Base-by-base conservation (phyloP, 1,140 invertebrate genomes). In the Rhysida immarginata region DNA sequence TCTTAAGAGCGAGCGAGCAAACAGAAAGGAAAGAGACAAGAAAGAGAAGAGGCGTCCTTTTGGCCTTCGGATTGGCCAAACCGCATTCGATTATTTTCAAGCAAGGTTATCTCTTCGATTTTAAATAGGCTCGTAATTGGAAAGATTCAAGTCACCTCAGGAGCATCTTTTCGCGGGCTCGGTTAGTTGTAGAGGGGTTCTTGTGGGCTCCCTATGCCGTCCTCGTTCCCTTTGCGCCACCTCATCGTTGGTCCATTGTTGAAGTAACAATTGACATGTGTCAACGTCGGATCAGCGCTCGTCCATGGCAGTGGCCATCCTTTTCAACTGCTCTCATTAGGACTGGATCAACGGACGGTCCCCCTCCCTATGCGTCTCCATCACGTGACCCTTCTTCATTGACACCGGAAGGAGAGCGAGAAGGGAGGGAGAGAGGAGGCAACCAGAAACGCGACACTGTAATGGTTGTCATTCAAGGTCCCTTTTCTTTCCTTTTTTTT, bases 391-490 rank as follows among this genome's bases (percentile, higher is more conserved):
- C 23, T 48, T 23, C 21, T 20, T 11, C 21, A 8, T 13, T 14
- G 11, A 41, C 35, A 11, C n/a, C 35, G 35, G 35, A n/a, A 41
- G n/a, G 11, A n/a, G n/a, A n/a, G 35, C n/a, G 35, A 41, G 35
- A 11, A n/a, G 35, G 35, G 35, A 11, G 35, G 35, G 35, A n/a
- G 35, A 11, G 35, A n/a, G n/a, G 35, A 41, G 45, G 45, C 14
- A 48, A 48, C 45, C 13, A 14, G 45, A 18, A 48, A 48, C 21
- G 45, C 21, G 45, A 48, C 45, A 48, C 45, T 48, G 45, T 23
- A 48, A 48, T 48, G 45, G 45, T 20, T 23, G 45, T 48, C 45
- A 23, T 23, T 48, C 45, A 48, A n/a, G n/a, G n/a, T n/a, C n/a
- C n/a, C n/a, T n/a, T n/a, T n/a, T n/a, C n/a, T n/a, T n/a, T n/a